These are phyloP conservation scores for Ascaphus truei DNA, from an alignment of 2,113 vertebrate genomes.

Conservation along the genomic window DNA sequence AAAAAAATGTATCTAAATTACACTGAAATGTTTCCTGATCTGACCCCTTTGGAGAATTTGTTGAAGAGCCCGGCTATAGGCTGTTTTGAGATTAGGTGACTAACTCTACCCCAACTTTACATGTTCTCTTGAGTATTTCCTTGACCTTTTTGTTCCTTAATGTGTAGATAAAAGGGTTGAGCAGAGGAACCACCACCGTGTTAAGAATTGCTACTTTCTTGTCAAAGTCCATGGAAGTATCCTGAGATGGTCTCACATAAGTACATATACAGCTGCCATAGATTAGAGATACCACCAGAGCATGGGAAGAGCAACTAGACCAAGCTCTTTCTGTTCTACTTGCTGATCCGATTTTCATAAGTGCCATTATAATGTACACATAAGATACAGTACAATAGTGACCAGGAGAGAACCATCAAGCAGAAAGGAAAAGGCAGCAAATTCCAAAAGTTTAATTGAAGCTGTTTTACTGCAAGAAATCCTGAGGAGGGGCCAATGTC, in stretches of 20 bases:
- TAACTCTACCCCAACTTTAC: no score
- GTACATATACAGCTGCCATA: constrained; percentile 52
- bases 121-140: constrained; percentile 20
- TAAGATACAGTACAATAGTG: constrained; percentile 23
- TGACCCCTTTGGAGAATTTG: no score
- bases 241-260: constrained; percentile 46
- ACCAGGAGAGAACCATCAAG: not conserved
- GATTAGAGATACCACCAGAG: constrained; percentile 48
- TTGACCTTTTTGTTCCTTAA: constrained; percentile 49
- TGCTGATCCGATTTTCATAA: constrained; percentile 33
- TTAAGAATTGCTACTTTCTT: constrained; percentile 48
- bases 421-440: not conserved
- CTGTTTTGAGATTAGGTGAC: no score
- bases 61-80: no score
- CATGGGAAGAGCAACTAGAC: constrained; percentile 48
- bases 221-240: constrained; percentile 36
- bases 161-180: constrained; percentile 54
- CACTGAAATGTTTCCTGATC: no score
- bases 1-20: no score
- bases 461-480: not conserved
- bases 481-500: no score
- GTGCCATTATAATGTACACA: constrained; percentile 37
- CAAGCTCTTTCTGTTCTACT: constrained; percentile 37
- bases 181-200: constrained; percentile 46
- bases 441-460: not conserved